Evolutionary conservation across 2,113 vertebrate species (phyloP).

Genomic region (Okapia johnstoni): DNA sequence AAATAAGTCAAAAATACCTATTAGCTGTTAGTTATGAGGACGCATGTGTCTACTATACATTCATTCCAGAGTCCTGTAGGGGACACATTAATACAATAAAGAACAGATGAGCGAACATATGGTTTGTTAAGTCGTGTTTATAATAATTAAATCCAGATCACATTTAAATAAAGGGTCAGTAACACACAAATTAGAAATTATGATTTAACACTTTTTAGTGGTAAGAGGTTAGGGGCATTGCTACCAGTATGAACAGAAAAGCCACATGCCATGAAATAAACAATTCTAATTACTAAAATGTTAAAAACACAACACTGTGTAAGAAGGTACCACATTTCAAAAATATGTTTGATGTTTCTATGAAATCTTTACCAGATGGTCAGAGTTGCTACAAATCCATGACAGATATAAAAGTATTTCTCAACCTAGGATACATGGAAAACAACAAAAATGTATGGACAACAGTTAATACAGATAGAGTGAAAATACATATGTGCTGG

Average conservation of each 20-base stretch:
- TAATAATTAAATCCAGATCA: conserved; percentile 76
- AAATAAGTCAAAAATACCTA: conserved; percentile 68
- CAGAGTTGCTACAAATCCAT: not conserved
- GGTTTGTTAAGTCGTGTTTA: conserved; percentile 79
- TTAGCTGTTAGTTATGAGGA: conserved; percentile 68
- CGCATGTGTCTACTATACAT: conserved; percentile 68
- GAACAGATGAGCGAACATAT: conserved; percentile 82
- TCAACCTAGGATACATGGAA: not conserved
- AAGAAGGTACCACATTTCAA: not conserved
- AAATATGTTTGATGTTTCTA: not conserved
- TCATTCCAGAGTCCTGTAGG: conserved; percentile 74
- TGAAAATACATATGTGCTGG: not conserved
- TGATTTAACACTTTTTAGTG: conserved; percentile 63
- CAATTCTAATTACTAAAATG: conserved; percentile 57
- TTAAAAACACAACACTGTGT: conserved; percentile 20
- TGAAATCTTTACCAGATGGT: conserved; percentile 22
- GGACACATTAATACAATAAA: conserved; percentile 75
- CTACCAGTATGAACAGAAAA: conserved; percentile 61
- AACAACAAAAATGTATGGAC: not conserved
- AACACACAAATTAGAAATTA: conserved; percentile 59
- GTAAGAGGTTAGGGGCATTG: conserved; percentile 57
- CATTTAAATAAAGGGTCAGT: conserved; percentile 75
- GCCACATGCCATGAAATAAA: conserved; percentile 51
- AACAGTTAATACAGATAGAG: not conserved
- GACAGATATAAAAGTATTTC: not conserved